Evolutionary conservation across 2,888 invertebrate genomes (phyloP).

Genomic region (Shargacucullia verbasci): DNA sequence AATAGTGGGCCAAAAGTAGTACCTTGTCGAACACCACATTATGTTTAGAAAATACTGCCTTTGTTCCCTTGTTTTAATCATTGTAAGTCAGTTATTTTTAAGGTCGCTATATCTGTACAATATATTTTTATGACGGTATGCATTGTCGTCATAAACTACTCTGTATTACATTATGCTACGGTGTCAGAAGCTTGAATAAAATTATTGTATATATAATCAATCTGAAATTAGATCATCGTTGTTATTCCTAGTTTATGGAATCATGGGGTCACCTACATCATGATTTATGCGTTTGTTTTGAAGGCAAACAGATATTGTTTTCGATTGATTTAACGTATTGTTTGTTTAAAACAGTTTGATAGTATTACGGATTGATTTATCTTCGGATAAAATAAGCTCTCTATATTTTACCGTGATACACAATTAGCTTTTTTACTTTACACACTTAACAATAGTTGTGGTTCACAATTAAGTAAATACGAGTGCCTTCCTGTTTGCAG

Average conservation of each 20-base stretch:
- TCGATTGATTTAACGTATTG: conserved; percentile 1
- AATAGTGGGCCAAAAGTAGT: conserved; percentile 7
- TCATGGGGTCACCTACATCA: conserved; percentile 15
- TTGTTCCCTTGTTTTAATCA: conserved; percentile 30
- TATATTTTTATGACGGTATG: conserved; percentile 17
- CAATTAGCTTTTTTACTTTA: too few species aligned
- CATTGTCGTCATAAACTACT: conserved; percentile 13
- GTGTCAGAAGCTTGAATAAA: conserved; percentile 42
- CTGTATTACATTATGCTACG: conserved; percentile 7
- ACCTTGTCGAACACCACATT: conserved; percentile 35
- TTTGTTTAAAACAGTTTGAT: conserved; percentile 5
- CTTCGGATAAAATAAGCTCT: background rate
- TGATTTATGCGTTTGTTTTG: conserved; percentile 11
- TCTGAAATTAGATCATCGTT: conserved; percentile 28
- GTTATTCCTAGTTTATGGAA: conserved; percentile 32
- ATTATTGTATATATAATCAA: conserved; percentile 32
- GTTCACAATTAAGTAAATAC: too few species aligned
- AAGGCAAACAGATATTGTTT: conserved; percentile 21
- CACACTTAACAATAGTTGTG: too few species aligned
- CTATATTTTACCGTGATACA: background rate
- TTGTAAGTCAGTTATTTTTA: conserved; percentile 29
- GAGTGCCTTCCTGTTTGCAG: conserved; percentile 18
- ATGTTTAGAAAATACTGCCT: conserved; percentile 33
- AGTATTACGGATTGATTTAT: background rate
- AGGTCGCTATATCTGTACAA: conserved; percentile 10